Conservation (phyloP, 2,888 invertebrate species). For the Platycheirus rosarum region DNA sequence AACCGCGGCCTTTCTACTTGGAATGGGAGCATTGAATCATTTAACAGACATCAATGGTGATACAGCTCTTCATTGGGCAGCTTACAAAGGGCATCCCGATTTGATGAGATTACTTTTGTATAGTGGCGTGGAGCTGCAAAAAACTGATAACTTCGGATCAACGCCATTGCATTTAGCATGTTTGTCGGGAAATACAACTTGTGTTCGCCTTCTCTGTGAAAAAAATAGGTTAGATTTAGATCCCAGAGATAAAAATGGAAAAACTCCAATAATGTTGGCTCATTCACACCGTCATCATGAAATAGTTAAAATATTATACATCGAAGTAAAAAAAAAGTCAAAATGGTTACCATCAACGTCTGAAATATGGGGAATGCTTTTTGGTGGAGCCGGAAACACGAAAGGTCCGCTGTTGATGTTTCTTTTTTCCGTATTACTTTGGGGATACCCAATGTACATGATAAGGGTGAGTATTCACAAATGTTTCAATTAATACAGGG, state of each 20-base stretch:
- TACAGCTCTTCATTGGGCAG: conserved; percentile 96
- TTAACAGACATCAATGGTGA: conserved; percentile 96
- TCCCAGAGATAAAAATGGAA: conserved; percentile 94
- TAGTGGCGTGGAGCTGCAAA: conserved; percentile 94
- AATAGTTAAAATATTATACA: conserved; percentile 91
- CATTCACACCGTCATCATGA: conserved; percentile 94
- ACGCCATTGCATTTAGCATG: conserved; percentile 95
- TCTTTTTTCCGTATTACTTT: conserved; percentile 91
- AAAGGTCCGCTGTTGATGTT: conserved; percentile 94
- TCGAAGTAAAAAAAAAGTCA: conserved; percentile 91
- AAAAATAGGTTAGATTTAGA: conserved; percentile 95
- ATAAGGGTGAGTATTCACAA: conserved; percentile 90
- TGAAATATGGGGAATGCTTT: conserved; percentile 94
- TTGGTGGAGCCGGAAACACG: conserved; percentile 95
- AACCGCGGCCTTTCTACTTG: conserved; percentile 93
- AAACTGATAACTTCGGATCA: conserved; percentile 95
- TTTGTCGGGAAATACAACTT: conserved; percentile 92
- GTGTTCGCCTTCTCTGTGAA: conserved; percentile 93
- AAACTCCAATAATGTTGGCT: conserved; percentile 94
- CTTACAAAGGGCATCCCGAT: conserved; percentile 95
- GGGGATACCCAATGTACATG: conserved; percentile 97
- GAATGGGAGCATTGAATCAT: conserved; percentile 93
- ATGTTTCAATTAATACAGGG: too few species aligned
- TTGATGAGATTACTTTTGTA: conserved; percentile 93
- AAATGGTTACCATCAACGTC: conserved; percentile 94